phyloP scores from a whole-genome alignment of 2,888 invertebrate species.

The Clistopyga incitator region DNA sequence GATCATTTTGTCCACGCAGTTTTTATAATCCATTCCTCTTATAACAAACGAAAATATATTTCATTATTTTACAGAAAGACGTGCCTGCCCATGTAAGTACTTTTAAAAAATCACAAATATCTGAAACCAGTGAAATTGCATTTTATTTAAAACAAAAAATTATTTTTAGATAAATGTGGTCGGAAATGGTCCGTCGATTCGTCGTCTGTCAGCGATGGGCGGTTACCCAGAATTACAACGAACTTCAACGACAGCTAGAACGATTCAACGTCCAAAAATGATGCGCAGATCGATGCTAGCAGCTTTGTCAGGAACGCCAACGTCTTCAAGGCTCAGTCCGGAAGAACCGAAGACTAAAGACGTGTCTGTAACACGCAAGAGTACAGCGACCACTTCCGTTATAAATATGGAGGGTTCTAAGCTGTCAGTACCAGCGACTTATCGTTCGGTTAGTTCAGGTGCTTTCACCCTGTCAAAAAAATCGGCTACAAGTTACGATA shows the following conservation, averaged over 20 bases:
- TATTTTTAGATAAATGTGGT: conserved; percentile 58
- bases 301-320: conserved; percentile 68
- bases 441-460: conserved; percentile 52
- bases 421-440: conserved; percentile 29
- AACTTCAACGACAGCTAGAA: conserved; percentile 32
- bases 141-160: too few species aligned
- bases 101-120: too few species aligned
- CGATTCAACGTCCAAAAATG: conserved; percentile 60
- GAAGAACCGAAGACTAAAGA: conserved; percentile 32
- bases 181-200: conserved; percentile 59
- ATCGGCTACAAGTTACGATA: not conserved
- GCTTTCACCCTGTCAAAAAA: conserved; percentile 46
- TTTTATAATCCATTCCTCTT: too few species aligned
- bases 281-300: conserved; percentile 54
- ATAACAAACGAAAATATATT: too few species aligned
- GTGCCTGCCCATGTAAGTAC: too few species aligned
- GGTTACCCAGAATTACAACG: conserved; percentile 51
- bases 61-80: too few species aligned
- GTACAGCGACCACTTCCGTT: conserved; percentile 9
- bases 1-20: too few species aligned
- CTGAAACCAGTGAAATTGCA: not conserved
- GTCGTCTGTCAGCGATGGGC: conserved; percentile 68
- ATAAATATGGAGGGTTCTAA: conserved; percentile 17
- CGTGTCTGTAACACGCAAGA: conserved; percentile 23
- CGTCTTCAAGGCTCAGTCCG: conserved; percentile 67